These are phyloP conservation scores for Nautilus pompilius DNA, from an alignment of 1,140 invertebrate genomes.

Conservation along the genomic window DNA sequence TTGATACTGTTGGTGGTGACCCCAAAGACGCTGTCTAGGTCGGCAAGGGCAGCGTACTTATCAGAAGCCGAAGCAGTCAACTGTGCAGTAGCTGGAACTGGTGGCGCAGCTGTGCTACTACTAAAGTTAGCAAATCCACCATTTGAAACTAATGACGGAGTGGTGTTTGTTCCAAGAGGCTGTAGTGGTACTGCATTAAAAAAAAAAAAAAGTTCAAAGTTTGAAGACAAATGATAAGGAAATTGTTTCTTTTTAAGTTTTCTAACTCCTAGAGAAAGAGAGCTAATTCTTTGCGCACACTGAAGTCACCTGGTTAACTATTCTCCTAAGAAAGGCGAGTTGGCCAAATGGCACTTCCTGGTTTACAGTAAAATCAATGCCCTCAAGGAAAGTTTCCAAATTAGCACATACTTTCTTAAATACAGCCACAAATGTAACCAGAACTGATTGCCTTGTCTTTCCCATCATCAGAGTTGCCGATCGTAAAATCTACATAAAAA, in stretches of 20 bases:
- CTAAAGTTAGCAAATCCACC: slow-evolving; percentile 13
- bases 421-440: no score
- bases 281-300: no score
- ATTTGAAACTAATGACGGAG: slow-evolving; percentile 8
- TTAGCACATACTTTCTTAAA: no score
- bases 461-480: no score
- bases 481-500: no score
- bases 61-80: slow-evolving; percentile 17
- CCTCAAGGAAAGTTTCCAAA: no score
- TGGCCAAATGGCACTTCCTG: neutral
- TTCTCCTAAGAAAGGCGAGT: neutral
- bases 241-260: neutral
- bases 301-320: neutral
- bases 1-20: no score
- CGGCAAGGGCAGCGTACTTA: slow-evolving; percentile 41
- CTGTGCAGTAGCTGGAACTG: slow-evolving; percentile 1
- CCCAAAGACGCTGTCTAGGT: slow-evolving; percentile 31
- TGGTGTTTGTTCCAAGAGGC: slow-evolving; percentile 7
- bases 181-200: slow-evolving; percentile 12
- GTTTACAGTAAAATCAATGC: neutral
- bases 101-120: slow-evolving; percentile 7
- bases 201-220: neutral
- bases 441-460: no score
- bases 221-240: neutral
- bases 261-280: neutral